phyloP scores from a whole-genome alignment of 2,113 vertebrate genomes.

The Gobiocypris rarus region DNA sequence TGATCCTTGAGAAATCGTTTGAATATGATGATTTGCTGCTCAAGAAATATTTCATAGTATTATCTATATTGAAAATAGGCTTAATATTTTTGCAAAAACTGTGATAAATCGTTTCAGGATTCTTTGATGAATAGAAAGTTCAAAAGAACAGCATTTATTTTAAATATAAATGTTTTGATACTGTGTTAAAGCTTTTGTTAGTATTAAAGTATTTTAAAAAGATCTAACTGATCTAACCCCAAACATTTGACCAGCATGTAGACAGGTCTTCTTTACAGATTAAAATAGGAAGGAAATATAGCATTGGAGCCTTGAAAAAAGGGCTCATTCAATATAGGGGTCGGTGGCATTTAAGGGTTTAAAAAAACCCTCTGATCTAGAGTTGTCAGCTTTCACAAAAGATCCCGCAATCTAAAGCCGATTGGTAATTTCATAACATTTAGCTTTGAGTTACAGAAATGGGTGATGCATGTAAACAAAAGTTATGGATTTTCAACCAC shows the following conservation, averaged over 20 bases:
- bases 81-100: no score
- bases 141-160: no score
- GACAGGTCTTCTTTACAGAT: no score
- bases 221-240: no score
- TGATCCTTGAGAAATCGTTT: not conserved
- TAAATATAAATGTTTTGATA: no score
- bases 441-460: conserved; percentile 8
- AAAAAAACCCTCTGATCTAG: not conserved
- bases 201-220: no score
- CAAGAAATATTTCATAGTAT: no score
- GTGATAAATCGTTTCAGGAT: no score
- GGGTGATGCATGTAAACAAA: conserved; percentile 13
- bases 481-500: conserved; percentile 24
- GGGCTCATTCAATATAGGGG: not conserved
- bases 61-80: no score
- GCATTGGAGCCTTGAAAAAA: not conserved
- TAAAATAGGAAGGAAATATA: not conserved
- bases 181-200: no score
- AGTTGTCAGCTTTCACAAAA: not conserved
- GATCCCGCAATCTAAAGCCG: not conserved
- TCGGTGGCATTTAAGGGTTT: not conserved
- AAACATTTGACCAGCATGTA: no score
- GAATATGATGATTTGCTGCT: not conserved
- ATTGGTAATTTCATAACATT: not conserved
- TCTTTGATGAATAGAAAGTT: no score